Evolutionary conservation across 2,888 invertebrate species (phyloP).

Genomic region (Linnaemya vulpina): DNA sequence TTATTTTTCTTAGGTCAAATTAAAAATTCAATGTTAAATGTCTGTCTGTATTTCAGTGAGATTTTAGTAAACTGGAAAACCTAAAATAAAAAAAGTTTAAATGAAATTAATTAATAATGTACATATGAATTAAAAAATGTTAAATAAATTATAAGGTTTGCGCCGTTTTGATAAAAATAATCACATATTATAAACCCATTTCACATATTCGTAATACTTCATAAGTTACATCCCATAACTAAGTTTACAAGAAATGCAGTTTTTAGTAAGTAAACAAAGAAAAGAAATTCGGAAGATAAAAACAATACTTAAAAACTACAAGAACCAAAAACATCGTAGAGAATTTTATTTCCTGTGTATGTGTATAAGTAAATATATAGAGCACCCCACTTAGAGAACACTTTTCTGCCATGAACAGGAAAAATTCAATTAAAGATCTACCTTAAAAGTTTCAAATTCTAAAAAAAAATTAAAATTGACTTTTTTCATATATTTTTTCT

Average conservation of each 20-base stretch:
- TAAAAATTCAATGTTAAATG: conserved; percentile 37
- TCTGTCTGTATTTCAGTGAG: conserved; percentile 43
- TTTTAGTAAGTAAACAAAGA: too few relatives aligned
- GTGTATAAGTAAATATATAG: too few relatives aligned
- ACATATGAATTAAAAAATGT: conserved; percentile 13
- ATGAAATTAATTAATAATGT: conserved; percentile 36
- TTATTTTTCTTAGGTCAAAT: neutral
- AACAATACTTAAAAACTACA: neutral
- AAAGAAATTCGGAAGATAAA: too few relatives aligned
- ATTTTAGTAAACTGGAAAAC: conserved; percentile 78
- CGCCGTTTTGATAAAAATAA: neutral
- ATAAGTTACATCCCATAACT: neutral
- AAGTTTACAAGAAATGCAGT: neutral
- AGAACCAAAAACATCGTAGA: too few relatives aligned
- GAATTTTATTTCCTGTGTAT: too few relatives aligned
- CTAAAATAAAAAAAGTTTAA: conserved; percentile 76
- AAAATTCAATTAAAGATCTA: too few relatives aligned
- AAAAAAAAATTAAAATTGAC: too few relatives aligned
- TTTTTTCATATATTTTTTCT: too few relatives aligned
- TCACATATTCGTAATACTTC: neutral
- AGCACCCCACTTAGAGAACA: too few relatives aligned
- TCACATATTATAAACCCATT: neutral
- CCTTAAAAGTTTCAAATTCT: too few relatives aligned
- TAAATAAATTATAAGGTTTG: neutral
- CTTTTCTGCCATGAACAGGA: too few relatives aligned